Evolutionary conservation across 2,113 vertebrate species (phyloP).

Genomic region (Zapornia atra): DNA sequence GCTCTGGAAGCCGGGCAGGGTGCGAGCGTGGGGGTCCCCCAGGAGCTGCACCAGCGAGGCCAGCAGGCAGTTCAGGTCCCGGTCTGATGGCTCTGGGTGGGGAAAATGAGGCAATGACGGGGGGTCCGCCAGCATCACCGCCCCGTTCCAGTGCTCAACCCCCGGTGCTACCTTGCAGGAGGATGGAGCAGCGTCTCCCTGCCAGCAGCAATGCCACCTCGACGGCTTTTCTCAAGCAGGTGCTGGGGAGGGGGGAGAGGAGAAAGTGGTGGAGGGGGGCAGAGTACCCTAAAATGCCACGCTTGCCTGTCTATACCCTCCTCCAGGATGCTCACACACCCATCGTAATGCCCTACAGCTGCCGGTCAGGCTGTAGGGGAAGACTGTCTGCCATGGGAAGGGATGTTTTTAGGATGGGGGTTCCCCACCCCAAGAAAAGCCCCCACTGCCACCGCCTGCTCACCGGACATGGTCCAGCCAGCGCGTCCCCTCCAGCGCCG

Average conservation of each 20-base stretch:
- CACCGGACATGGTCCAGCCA: constrained; percentile 93
- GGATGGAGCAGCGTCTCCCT: constrained; percentile 82
- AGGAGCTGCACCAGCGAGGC: constrained; percentile 92
- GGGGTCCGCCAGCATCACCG: accelerated
- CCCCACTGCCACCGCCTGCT: neutral
- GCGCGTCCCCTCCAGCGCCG: constrained; percentile 87
- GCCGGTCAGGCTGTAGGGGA: no score
- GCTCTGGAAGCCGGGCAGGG: constrained; percentile 86
- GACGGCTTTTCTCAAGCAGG: constrained; percentile 87
- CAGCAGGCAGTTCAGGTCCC: constrained; percentile 90
- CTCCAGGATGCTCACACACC: neutral
- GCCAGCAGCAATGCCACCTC: constrained; percentile 86
- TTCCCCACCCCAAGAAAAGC: neutral
- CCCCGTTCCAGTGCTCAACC: neutral
- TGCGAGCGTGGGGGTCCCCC: constrained; percentile 85
- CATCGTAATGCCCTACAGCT: neutral
- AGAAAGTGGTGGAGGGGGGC: accelerated
- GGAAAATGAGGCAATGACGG: neutral
- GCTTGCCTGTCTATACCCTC: accelerated
- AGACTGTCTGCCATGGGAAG: neutral
- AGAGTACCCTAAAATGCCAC: neutral
- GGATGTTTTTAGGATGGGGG: neutral
- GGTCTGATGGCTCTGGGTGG: constrained; percentile 83
- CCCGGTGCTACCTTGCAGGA: constrained; percentile 86
- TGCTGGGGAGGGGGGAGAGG: constrained; percentile 62